These are phyloP conservation scores for Hypena proboscidalis DNA, from an alignment of 2,888 invertebrate species.

Conservation along the genomic window DNA sequence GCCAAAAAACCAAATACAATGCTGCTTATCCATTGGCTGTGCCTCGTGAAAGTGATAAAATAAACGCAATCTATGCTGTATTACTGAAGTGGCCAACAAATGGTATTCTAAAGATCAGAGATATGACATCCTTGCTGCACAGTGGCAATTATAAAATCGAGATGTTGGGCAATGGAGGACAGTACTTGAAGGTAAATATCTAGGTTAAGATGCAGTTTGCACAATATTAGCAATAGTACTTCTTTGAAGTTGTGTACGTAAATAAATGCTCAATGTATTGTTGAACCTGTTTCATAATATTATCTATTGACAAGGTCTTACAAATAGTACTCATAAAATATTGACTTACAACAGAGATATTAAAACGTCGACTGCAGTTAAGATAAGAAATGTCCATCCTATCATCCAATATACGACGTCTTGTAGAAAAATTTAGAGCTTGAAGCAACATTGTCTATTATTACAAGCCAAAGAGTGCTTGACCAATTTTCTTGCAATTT, in stretches of 20 bases:
- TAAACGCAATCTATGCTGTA: conserved; percentile 87
- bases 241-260: conserved; percentile 3
- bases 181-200: conserved; percentile 48
- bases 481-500: too few species aligned
- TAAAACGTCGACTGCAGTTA: too few species aligned
- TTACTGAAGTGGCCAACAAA: conserved; percentile 89
- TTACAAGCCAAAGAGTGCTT: too few species aligned
- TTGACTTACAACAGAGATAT: too few species aligned
- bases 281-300: too few species aligned
- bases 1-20: conserved; percentile 54
- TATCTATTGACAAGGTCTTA: too few species aligned
- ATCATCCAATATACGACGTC: too few species aligned
- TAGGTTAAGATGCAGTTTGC: conserved; percentile 12
- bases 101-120: conserved; percentile 68
- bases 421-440: too few species aligned
- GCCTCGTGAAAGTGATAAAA: conserved; percentile 43
- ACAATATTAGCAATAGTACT: neutral
- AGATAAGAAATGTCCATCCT: too few species aligned
- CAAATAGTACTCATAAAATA: too few species aligned
- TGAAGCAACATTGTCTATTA: too few species aligned
- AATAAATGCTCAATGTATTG: neutral
- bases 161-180: conserved; percentile 59
- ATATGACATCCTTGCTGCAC: conserved; percentile 54
- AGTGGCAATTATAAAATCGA: conserved; percentile 53
- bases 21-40: conserved; percentile 47